phyloP scores from a whole-genome alignment of 2,888 invertebrate species.

The Geotrupes spiniger region DNA sequence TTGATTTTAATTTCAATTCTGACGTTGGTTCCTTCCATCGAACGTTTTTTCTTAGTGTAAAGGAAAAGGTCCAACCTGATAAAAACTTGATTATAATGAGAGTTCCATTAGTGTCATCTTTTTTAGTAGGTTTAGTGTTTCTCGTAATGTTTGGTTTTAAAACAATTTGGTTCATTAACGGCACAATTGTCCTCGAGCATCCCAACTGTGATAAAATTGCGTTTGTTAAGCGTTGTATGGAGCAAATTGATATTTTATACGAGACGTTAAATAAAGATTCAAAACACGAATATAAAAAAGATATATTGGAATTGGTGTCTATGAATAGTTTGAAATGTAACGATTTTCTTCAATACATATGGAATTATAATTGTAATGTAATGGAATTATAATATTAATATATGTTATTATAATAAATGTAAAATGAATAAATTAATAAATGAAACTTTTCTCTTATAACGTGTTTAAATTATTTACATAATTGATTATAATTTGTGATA shows the following conservation, averaged over 20 bases:
- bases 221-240: conserved; percentile 10
- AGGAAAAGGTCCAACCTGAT: conserved; percentile 18
- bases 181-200: conserved; percentile 13
- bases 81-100: conserved; percentile 38
- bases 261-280: too few relatives aligned
- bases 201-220: conserved; percentile 9
- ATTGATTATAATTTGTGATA: too few relatives aligned
- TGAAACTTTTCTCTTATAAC: too few relatives aligned
- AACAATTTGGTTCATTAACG: conserved; percentile 32
- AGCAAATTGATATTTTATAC: neutral
- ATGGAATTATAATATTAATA: too few relatives aligned
- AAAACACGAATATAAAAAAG: too few relatives aligned
- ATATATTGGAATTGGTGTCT: too few relatives aligned
- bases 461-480: too few relatives aligned
- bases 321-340: too few relatives aligned
- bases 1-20: conserved; percentile 29
- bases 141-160: conserved; percentile 36
- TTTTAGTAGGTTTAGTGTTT: conserved; percentile 42
- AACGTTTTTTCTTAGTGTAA: conserved; percentile 30
- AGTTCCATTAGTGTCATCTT: conserved; percentile 42
- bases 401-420: too few relatives aligned
- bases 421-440: too few relatives aligned
- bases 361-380: too few relatives aligned
- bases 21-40: conserved; percentile 35
- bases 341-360: too few relatives aligned